Conservation (phyloP, 1,140 invertebrate species). For the Cephus cinctus region DNA sequence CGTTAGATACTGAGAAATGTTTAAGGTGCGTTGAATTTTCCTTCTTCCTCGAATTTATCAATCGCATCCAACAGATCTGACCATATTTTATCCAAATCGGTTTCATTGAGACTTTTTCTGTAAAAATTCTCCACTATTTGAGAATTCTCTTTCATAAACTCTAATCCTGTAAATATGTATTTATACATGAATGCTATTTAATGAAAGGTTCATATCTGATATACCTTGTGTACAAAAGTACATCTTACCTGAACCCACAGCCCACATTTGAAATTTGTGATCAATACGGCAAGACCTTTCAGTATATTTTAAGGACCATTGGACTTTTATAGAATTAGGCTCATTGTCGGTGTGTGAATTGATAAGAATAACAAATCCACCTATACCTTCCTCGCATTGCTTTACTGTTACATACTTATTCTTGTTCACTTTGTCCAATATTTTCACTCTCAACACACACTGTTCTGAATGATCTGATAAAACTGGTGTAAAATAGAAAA, state of each 20-base stretch:
- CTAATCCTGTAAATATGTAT: background rate
- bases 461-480: constrained; percentile 10
- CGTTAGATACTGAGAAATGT: background rate
- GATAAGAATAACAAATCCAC: constrained; percentile 9
- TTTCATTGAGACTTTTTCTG: background rate
- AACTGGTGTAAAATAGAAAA: background rate
- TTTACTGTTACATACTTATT: background rate
- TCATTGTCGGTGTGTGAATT: constrained; percentile 6
- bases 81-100: constrained; percentile 13
- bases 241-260: constrained; percentile 6
- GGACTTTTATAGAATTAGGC: constrained; percentile 4
- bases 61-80: too few species aligned
- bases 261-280: constrained; percentile 9
- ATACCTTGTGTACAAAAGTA: background rate
- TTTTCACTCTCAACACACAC: constrained; percentile 4
- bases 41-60: too few species aligned
- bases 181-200: background rate
- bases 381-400: constrained; percentile 3
- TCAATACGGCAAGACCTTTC: constrained; percentile 9
- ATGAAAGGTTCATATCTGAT: background rate
- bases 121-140: constrained; percentile 14
- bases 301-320: constrained; percentile 13
- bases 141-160: constrained; percentile 11
- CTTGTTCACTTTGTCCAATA: constrained; percentile 4
- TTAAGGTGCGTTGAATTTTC: constrained; percentile 3